Base-by-base conservation (phyloP, 2,797 vertebrate genomes). In the Erethizon dorsatum region DNA sequence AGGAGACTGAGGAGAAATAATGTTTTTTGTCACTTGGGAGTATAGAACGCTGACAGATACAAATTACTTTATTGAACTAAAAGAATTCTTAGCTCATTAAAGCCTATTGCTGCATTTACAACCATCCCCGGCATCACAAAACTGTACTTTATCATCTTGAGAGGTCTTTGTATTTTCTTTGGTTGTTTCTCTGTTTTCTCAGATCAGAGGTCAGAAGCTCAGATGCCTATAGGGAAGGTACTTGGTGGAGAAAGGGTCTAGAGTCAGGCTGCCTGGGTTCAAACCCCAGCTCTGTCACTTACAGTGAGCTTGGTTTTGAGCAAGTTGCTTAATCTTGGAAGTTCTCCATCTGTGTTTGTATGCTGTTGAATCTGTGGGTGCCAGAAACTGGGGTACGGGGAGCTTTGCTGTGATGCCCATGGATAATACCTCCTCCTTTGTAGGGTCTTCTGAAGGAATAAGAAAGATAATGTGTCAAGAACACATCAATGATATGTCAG, bases 81-180 rank as follows among this genome's bases (percentile, higher is more conserved):
- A 94, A 88, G 79, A 85, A 56, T 94, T 91, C 61, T 69, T 86
- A 91, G 75, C 83, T 96, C 95, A 80, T 91, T 96, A 89, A 95
- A 96, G 61, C 37, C 45, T n/a, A 56, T 79, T 79, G 56, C 45
- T 87, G 57, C 45, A 89, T 96, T 93, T 83, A 73, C 63, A 83
- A 31, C 56, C 61, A 37, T 83, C 11, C 33, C 80, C 57, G 50
- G 83, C 57, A 13, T 31, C 80, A 41, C 45, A n/a, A 91, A 84
- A 41, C 61, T 77, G 26, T 41, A 20, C 83, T 75, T 87, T 67
- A 80, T 83, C 92, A 50, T 93, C 45, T 65, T 20, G 33, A 93
- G 80, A 91, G 41, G 45, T 50, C 79, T 95, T 85, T 71, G 15
- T 45, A 18, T 95, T 94, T 88, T 92, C 65, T 71, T 73, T 47